Evolutionary conservation across 2,113 vertebrate genomes (phyloP), one percentile per base, ranked within the genome.

Genomic region (Crypturellus undulatus): DNA sequence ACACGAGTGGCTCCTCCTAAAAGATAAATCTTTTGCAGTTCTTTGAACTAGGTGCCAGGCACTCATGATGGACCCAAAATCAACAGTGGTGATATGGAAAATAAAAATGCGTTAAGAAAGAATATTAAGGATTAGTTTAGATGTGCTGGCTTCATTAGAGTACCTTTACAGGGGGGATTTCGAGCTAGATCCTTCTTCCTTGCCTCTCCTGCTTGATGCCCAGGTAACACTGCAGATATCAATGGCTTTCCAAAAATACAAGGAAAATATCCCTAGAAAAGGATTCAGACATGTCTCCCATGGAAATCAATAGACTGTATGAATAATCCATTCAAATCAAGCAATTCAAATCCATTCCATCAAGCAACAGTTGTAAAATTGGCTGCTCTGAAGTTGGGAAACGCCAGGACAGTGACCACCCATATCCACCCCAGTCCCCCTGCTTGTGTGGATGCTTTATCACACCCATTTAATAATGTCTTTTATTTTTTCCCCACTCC

Each of bases 391-490:
- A 78, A 54, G 51, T 58, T 78, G 30, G 65, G 49, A 63, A 89
- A 89, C 6, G 8, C 20, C 65, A 21, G 45, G 43, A 75, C 67
- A 62, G 30, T 6, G 45, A 19, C 54, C 14, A n/a, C 14, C 70
- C 43, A 20, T 42, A n/a, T 8, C n/a, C 56, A 21, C 10, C 43
- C 15, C 43, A 42, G 49, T 3, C 36, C 43, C 19, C 56, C 65
- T 5, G 0, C 51, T 30, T 49, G 15, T 12, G 17, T 22, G 15
- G 26, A 15, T 2, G 38, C 40, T n/a, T 75, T 63, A 18, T 3
- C n/a, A 68, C 0, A 80, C 6, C 0, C 0, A 64, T 1, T 1
- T 28, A 20, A 13, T 45, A 12, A 22, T 3, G 12, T 3, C 30
- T 40, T 60, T 21, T 24, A 38, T 38, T 54, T 6, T 4, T 21